Base-by-base conservation (phyloP, 2,888 invertebrate genomes). In the Himalopsyche anomala region DNA sequence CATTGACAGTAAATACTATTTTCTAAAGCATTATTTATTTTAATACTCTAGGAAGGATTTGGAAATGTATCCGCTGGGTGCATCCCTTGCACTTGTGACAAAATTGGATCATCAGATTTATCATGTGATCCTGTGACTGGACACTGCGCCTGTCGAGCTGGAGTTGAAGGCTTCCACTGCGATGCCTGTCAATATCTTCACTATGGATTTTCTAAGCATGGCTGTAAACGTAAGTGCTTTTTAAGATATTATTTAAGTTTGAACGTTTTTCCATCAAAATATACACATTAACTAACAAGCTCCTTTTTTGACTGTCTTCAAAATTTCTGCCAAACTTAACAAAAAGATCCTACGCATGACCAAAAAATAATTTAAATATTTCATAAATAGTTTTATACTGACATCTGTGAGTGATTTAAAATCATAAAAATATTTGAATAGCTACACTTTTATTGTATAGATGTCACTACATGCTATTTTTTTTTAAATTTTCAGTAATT, bases 11-110 rank as follows among this genome's bases (percentile, higher is more conserved):
- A 28, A 28, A 28, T 28, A 51, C 12, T 51, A 17, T 62, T 8
- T 36, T 83, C 9, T 45, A 51, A 55, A 0, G 17, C 2, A 15
- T 12, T 36, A 38, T 15, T 83, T 84, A 12, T 38, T 85, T 83
- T 28, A 38, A n/a, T 62, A 80, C 8, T 85, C 19, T 69, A 88
- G 88, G 86, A 87, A 74, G 88, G 88, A 81, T 88, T 69, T 51
- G 88, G 95, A 96, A 89, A 98, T 89, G 93, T 97, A 69, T 95
- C 96, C 8, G 95, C 95, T 6, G 96, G 96, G 45, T 99, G 99
- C 90, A 94, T 94, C 1, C 92, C 95, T 55, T 99, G 99, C 91
- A 94, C 94, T 85, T 99, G 99, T 91, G 95, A 96, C 89, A 89
- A 91, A 0, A 91, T 93, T 86, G 98, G 97, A 38, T 95, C 98